These are phyloP conservation scores for Rhinopomastus cyanomelas DNA, from an alignment of 2,113 vertebrate species.

Conservation along the genomic window DNA sequence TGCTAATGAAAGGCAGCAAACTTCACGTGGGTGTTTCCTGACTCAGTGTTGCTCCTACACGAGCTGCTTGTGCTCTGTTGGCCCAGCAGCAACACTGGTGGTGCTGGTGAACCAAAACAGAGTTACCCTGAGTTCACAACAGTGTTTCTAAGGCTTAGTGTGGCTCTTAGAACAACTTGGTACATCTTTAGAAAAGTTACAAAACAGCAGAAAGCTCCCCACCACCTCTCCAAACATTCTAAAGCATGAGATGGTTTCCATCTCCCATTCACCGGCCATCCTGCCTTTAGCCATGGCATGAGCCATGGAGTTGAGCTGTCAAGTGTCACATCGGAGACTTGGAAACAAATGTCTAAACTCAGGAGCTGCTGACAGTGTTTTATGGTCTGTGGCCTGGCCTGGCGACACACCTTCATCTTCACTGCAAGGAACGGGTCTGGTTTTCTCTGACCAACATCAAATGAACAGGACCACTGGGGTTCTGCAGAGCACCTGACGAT, in stretches of 20 bases:
- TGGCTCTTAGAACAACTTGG: neutral
- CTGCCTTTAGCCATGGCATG: neutral
- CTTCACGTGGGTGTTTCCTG: neutral
- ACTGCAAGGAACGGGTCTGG: neutral
- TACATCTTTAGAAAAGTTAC: neutral
- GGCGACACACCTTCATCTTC: neutral
- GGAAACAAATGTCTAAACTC: neutral
- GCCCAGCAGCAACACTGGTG: neutral
- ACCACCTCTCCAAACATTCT: neutral
- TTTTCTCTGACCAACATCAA: neutral
- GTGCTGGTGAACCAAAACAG: neutral
- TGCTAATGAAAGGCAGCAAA: neutral
- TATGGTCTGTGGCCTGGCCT: neutral
- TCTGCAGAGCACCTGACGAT: neutral
- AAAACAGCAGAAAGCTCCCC: neutral
- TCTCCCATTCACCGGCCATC: neutral
- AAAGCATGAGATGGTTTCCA: neutral
- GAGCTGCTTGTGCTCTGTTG: neutral
- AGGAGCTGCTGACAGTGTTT: neutral
- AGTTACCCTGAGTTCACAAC: neutral
- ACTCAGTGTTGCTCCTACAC: neutral
- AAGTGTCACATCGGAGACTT: neutral
- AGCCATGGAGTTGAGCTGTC: neutral
- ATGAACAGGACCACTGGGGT: fast-evolving
- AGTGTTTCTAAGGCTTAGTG: neutral